Base-by-base conservation (phyloP, 1,140 invertebrate genomes). In the Pseudomyrmex pallidus region DNA sequence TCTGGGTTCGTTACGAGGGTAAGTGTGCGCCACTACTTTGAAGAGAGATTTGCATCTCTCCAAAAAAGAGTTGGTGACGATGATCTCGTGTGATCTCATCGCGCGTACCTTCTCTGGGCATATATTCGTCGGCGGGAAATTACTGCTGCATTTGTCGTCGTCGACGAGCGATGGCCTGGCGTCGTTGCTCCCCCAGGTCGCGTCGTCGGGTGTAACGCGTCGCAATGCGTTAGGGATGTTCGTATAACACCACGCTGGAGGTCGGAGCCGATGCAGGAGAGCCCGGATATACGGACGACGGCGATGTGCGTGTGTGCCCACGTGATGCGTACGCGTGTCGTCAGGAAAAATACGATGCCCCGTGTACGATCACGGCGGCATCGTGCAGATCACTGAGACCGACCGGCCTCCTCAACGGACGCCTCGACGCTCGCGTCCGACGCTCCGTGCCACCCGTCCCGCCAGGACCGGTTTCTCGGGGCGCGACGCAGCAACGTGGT, bases 371-470 rank as follows among this genome's bases (percentile, higher is more conserved):
- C 90, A 92, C 92, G 90, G 90, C 89, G 93, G 90, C 93, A 92
- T 94, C 92, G 85, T 92, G 90, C 87, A 90, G 90, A 90, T 88
- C 85, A 94, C 92, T 93, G 90, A 90, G 83, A 82, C 80, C 59
- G 68, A 57, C 82, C 61, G 15, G 83, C 76, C 57, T 22, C 22
- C 62, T 48, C n/a, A 72, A 59, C 77, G 22, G 74, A 61, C 77
- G 76, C 74, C 73, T 62, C 61, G 63, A 84, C 68, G n/a, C 63
- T 48, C 66, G 76, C 57, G 85, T 72, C 70, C 63, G 85, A 80
- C 83, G 87, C 90, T 89, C 35, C 7, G 35, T 35, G 57, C 85
- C 57, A 70, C 62, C 64, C 85, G 61, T 70, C 17, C 25, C 20
- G 20, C 3, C 76, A 80, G 76, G 76, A 66, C 76, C 66, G 76